Evolutionary conservation across 2,888 invertebrate species (phyloP).

Genomic region (Drosophila parthenogenetica): DNA sequence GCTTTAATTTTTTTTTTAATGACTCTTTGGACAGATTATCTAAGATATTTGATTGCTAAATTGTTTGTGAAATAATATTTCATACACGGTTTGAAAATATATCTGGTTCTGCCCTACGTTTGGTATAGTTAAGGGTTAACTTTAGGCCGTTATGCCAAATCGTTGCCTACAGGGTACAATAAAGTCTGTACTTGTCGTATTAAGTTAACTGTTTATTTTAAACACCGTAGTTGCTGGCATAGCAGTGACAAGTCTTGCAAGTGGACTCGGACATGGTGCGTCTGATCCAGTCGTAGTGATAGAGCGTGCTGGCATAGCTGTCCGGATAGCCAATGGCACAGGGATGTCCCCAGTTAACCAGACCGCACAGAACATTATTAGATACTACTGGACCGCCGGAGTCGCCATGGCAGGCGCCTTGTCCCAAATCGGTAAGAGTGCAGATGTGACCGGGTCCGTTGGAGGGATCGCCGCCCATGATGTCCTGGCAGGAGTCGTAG

Average conservation of each 20-base stretch:
- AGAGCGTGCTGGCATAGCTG: slow-evolving; percentile 71
- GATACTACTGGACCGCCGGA: slow-evolving; percentile 81
- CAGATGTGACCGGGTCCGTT: slow-evolving; percentile 87
- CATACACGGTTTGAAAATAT: too few species aligned
- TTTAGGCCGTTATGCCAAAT: too few species aligned
- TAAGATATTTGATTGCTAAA: too few species aligned
- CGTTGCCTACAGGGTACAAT: background rate
- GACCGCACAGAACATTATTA: slow-evolving; percentile 72
- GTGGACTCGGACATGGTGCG: slow-evolving; percentile 31
- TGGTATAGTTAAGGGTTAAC: too few species aligned
- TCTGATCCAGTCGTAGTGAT: slow-evolving; percentile 78
- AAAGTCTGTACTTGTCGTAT: background rate
- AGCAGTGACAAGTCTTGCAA: slow-evolving; percentile 71
- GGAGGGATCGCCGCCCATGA: slow-evolving; percentile 84
- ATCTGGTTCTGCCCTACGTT: too few species aligned
- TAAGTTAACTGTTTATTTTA: slow-evolving; percentile 21
- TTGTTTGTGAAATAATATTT: too few species aligned
- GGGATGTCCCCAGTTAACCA: slow-evolving; percentile 83
- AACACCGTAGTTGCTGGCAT: slow-evolving; percentile 68
- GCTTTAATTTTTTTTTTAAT: too few species aligned
- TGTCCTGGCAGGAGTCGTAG: slow-evolving; percentile 84
- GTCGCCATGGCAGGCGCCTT: slow-evolving; percentile 85
- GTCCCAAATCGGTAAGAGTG: slow-evolving; percentile 86
- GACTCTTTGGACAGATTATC: too few species aligned
- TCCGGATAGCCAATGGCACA: slow-evolving; percentile 82